Evolutionary conservation across 2,113 vertebrate species (phyloP).

Genomic region (Pseudopipra pipra): DNA sequence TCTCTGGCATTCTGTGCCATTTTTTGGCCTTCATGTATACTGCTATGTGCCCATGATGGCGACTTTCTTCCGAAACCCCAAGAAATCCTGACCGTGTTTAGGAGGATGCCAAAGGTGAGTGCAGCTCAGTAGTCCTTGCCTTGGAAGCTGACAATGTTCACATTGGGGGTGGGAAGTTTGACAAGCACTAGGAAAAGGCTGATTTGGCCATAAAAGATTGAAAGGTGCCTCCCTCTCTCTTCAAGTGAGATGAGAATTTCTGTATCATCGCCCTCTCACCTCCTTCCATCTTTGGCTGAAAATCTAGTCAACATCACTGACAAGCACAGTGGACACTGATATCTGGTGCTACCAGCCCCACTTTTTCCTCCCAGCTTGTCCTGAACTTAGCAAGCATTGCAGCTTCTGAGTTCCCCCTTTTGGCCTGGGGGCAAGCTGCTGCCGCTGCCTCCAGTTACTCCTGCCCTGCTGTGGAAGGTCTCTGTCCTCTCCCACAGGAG

Average conservation of each 20-base stretch:
- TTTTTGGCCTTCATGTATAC: background rate
- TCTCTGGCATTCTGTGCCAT: background rate
- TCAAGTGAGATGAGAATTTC: background rate
- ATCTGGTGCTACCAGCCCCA: background rate
- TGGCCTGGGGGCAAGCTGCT: background rate
- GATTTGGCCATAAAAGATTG: background rate
- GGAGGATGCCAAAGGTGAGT: background rate
- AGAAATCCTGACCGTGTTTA: background rate
- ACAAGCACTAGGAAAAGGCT: background rate
- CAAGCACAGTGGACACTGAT: background rate
- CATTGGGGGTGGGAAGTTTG: background rate
- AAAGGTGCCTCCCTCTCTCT: background rate
- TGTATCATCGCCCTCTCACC: background rate
- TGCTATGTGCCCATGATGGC: background rate
- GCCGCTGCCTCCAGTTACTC: background rate
- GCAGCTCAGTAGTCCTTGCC: background rate
- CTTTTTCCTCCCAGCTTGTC: background rate
- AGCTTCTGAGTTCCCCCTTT: background rate
- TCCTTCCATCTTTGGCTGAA: background rate
- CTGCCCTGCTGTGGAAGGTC: background rate
- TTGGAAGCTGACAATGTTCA: background rate
- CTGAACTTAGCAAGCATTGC: background rate
- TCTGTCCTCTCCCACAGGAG: background rate
- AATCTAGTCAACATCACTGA: background rate
- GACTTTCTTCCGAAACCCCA: background rate